phyloP scores from a whole-genome alignment of 2,113 vertebrate species.

The Alosa alosa region DNA sequence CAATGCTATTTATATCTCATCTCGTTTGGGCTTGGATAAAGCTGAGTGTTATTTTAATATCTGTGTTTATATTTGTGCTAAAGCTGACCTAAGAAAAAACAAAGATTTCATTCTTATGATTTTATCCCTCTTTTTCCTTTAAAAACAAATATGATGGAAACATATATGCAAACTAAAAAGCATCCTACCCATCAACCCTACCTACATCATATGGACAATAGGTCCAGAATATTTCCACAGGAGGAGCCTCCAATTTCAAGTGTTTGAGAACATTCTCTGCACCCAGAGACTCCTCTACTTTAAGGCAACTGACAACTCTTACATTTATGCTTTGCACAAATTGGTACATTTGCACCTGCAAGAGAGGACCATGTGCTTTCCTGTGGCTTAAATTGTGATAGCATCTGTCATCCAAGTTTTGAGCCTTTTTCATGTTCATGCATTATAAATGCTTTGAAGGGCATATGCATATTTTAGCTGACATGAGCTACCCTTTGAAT shows the following conservation, averaged over 20 bases:
- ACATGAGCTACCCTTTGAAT: conserved; percentile 23
- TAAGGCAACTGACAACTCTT: conserved; percentile 23
- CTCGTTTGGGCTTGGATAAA: background rate
- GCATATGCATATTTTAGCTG: conserved; percentile 28
- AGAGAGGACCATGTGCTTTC: background rate
- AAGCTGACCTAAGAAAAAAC: background rate
- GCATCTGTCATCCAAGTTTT: background rate
- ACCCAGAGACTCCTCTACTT: background rate
- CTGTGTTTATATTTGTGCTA: background rate
- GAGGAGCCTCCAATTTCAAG: background rate
- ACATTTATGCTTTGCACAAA: conserved; percentile 35
- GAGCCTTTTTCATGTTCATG: conserved; percentile 22
- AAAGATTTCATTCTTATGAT: too few species aligned
- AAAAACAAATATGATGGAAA: background rate
- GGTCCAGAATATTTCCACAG: background rate
- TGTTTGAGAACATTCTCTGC: background rate
- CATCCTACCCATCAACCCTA: background rate
- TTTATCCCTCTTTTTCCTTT: too few species aligned
- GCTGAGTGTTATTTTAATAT: background rate
- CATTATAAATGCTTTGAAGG: conserved; percentile 28
- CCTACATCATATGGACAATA: background rate
- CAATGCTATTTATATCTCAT: background rate
- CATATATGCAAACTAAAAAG: background rate
- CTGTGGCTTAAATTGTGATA: conserved; percentile 21
- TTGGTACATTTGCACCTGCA: conserved; percentile 21